Conservation (phyloP, 2,113 vertebrate species). For the Heterotis niloticus region DNA sequence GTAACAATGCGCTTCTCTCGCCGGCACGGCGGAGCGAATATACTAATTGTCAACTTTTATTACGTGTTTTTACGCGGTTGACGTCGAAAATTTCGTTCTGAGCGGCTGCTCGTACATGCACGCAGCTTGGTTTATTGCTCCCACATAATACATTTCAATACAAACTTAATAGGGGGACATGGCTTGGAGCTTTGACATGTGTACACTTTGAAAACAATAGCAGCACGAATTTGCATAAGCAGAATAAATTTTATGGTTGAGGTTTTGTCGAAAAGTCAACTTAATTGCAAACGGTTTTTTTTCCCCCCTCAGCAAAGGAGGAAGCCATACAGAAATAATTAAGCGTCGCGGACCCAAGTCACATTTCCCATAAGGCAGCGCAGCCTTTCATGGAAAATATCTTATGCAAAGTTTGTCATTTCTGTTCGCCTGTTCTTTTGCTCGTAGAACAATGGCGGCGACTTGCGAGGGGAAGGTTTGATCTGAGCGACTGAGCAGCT, state of each 20-base stretch:
- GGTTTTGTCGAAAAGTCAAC: slow-evolving; percentile 72
- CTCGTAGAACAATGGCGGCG: slow-evolving; percentile 78
- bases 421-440: slow-evolving; percentile 22
- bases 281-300: slow-evolving; percentile 70
- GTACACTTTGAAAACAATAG: slow-evolving; percentile 77
- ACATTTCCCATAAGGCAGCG: slow-evolving; percentile 22
- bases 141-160: slow-evolving; percentile 61
- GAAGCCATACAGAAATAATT: slow-evolving; percentile 16
- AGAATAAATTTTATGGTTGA: slow-evolving; percentile 75
- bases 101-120: slow-evolving; percentile 61
- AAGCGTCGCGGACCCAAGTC: background rate
- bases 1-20: background rate
- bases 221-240: slow-evolving; percentile 71
- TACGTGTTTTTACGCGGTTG: slow-evolving; percentile 66
- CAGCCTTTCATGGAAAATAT: background rate
- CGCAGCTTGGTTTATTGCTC: slow-evolving; percentile 62
- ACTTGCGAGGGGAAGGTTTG: slow-evolving; percentile 76
- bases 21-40: slow-evolving; percentile 44
- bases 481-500: slow-evolving; percentile 82
- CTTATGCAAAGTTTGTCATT: slow-evolving; percentile 18
- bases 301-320: slow-evolving; percentile 23
- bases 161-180: slow-evolving; percentile 55
- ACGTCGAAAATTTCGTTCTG: slow-evolving; percentile 50
- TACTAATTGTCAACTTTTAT: slow-evolving; percentile 74
- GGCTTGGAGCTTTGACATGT: slow-evolving; percentile 58